Evolutionary conservation across 2,113 vertebrate genomes (phyloP).

Genomic region (human (Homo sapiens)): DNA sequence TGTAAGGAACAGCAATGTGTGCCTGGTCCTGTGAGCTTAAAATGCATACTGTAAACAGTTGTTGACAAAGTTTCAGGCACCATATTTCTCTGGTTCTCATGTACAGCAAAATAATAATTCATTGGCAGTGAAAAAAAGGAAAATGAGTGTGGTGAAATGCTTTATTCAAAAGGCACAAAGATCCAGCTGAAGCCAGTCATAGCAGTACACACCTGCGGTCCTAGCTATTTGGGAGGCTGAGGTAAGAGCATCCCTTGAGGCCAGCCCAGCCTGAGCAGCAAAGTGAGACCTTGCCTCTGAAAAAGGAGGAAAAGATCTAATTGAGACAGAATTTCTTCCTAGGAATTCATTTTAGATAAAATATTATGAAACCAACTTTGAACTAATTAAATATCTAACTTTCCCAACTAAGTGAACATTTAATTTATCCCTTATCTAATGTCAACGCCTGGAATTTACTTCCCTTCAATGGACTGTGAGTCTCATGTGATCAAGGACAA

Average conservation of each 20-base stretch:
- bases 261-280: neutral
- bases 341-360: slow-evolving; percentile 3
- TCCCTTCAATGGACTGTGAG: neutral
- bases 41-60: neutral
- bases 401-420: neutral
- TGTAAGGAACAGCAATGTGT: neutral
- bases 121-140: neutral
- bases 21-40: neutral
- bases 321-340: neutral
- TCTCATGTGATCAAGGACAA: neutral
- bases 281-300: neutral
- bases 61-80: neutral
- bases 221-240: neutral
- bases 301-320: neutral
- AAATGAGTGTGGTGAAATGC: neutral
- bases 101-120: neutral
- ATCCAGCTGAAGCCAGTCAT: neutral
- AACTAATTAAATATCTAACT: neutral
- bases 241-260: neutral
- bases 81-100: neutral
- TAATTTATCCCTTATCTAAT: neutral
- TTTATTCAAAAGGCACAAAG: neutral
- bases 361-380: neutral
- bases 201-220: neutral
- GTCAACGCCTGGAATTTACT: neutral